Evolutionary conservation across 2,113 vertebrate species (phyloP).

Genomic region (Brachirus orientalis): DNA sequence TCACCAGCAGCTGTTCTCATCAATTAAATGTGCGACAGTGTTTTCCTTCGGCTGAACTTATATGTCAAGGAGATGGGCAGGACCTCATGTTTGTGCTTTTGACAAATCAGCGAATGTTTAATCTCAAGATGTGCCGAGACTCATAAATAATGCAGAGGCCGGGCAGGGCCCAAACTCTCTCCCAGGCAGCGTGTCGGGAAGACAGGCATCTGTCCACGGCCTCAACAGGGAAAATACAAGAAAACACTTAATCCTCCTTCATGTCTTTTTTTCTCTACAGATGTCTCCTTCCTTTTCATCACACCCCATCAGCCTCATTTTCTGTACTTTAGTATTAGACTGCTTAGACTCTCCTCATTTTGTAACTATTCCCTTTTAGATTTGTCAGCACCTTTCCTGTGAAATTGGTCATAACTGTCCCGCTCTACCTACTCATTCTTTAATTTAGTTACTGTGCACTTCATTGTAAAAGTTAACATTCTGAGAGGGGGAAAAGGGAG

Average conservation of each 20-base stretch:
- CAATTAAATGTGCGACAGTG: constrained; percentile 84
- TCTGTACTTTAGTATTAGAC: constrained; percentile 3
- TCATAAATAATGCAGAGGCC: constrained; percentile 89
- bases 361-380: no score
- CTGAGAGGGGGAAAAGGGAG: constrained; percentile 24
- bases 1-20: constrained; percentile 76
- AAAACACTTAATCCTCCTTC: constrained; percentile 58
- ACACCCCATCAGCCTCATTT: constrained; percentile 5
- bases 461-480: constrained; percentile 19
- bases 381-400: no score
- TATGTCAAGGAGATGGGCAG: constrained; percentile 88
- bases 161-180: constrained; percentile 48
- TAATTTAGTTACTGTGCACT: constrained; percentile 26
- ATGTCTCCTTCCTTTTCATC: constrained; percentile 17
- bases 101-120: constrained; percentile 93
- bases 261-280: constrained; percentile 1
- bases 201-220: constrained; percentile 49
- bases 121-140: constrained; percentile 84
- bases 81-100: constrained; percentile 88
- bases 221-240: constrained; percentile 38
- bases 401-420: background rate
- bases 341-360: background rate
- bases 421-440: constrained; percentile 2
- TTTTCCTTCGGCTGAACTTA: constrained; percentile 82
- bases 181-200: constrained; percentile 34